Percentiles rank a stretch among this genome's conserved stretches.
These are phyloP conservation scores for Ochropleura leucogaster DNA, from an alignment of 2,888 invertebrate species.

Conservation along the genomic window DNA sequence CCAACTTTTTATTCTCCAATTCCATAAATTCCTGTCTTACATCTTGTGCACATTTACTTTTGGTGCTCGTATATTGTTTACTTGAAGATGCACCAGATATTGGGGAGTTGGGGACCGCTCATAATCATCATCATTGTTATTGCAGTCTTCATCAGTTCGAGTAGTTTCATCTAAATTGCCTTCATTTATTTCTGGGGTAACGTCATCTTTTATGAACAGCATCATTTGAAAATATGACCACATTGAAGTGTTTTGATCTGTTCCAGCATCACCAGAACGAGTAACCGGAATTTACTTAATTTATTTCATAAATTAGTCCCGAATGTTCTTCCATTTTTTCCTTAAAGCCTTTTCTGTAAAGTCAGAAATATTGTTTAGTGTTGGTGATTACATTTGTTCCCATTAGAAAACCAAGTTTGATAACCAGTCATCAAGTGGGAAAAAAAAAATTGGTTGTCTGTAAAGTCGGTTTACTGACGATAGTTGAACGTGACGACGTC, in stretches of 20 bases:
- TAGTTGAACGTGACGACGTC: too few species aligned
- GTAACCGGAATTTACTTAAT: neutral
- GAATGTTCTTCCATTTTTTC: slow-evolving; percentile 7
- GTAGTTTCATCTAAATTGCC: slow-evolving; percentile 4
- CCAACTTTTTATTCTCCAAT: slow-evolving; percentile 66
- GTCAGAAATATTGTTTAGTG: too few species aligned
- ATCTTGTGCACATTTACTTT: too few species aligned
- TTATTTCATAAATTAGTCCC: slow-evolving; percentile 18
- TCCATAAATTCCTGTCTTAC: slow-evolving; percentile 66
- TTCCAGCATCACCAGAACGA: slow-evolving; percentile 60
- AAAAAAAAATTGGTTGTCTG: too few species aligned
- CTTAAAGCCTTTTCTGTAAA: too few species aligned
- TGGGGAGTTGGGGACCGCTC: slow-evolving; percentile 2
- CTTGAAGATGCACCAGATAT: slow-evolving; percentile 60
- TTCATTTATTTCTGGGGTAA: slow-evolving; percentile 15
- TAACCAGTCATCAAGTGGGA: too few species aligned
- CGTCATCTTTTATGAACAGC: slow-evolving; percentile 60
- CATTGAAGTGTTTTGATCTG: slow-evolving; percentile 55
- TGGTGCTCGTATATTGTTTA: slow-evolving; percentile 64
- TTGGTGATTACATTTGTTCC: too few species aligned
- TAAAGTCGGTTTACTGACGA: too few species aligned
- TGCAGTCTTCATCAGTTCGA: neutral
- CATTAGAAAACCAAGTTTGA: too few species aligned
- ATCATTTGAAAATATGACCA: slow-evolving; percentile 63
- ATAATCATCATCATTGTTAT: neutral